Conservation (phyloP, 2,888 invertebrate species). For the Gari tellinella region DNA sequence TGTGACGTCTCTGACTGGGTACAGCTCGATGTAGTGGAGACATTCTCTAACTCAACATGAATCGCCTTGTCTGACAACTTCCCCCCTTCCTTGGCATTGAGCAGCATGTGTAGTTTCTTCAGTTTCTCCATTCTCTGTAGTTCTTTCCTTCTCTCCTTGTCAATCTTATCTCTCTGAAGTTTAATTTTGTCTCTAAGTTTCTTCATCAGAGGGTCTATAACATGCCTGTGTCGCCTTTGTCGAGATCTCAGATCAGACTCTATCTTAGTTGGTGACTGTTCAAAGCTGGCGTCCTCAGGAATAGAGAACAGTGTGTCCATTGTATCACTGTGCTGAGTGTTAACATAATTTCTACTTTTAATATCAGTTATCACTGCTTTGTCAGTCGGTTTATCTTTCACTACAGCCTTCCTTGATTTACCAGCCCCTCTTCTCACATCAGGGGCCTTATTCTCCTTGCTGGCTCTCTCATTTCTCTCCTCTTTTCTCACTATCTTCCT, state of each 20-base stretch:
- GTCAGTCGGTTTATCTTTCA: conserved; percentile 26
- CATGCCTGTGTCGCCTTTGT: conserved; percentile 57
- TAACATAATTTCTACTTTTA: conserved; percentile 21
- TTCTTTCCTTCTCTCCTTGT: conserved; percentile 74
- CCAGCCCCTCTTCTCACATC: conserved; percentile 28
- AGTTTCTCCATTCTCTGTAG: conserved; percentile 76
- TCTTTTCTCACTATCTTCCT: conserved; percentile 17
- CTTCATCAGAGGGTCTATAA: conserved; percentile 79
- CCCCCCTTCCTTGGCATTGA: conserved; percentile 72
- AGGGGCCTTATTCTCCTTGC: conserved; percentile 42
- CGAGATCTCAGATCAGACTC: conserved; percentile 51
- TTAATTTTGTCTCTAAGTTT: conserved; percentile 78
- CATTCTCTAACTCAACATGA: conserved; percentile 68
- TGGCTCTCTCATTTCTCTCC: conserved; percentile 38
- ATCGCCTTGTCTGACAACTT: conserved; percentile 70
- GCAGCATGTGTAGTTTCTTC: conserved; percentile 73
- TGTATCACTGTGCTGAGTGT: conserved; percentile 54
- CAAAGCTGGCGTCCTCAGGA: conserved; percentile 77
- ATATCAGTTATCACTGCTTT: conserved; percentile 42
- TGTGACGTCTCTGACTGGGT: conserved; percentile 65
- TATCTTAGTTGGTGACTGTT: conserved; percentile 59
- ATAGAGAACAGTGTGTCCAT: conserved; percentile 79
- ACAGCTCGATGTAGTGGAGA: conserved; percentile 72
- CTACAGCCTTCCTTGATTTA: conserved; percentile 9
- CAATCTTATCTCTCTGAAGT: conserved; percentile 78